These are phyloP conservation scores for Corythoichthys haematopterus DNA, from an alignment of 2,113 vertebrate species.

Conservation along the genomic window DNA sequence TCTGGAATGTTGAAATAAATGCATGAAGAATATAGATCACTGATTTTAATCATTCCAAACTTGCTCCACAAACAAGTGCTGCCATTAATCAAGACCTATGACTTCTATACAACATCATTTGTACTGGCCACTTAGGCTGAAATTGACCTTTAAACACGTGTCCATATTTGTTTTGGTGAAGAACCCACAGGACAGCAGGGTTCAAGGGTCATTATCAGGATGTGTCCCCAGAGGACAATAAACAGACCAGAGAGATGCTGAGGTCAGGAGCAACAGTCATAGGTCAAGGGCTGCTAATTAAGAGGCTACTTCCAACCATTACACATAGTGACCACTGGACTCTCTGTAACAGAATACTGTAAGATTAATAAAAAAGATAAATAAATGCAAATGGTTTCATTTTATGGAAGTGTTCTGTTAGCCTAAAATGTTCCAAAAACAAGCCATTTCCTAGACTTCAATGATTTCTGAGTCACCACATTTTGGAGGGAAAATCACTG, in stretches of 20 bases:
- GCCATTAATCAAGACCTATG: neutral
- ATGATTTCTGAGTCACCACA: neutral
- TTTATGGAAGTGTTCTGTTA: neutral
- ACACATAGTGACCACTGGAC: conserved; percentile 49
- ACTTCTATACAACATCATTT: neutral
- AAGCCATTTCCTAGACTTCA: neutral
- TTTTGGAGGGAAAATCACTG: conserved; percentile 64
- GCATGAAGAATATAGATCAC: conserved; percentile 28
- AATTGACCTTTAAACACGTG: conserved; percentile 25
- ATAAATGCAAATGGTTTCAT: neutral
- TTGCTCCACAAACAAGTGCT: neutral
- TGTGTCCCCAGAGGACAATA: conserved; percentile 64
- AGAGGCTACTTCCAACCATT: conserved; percentile 64
- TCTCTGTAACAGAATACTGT: conserved; percentile 22
- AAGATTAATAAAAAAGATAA: conserved; percentile 10
- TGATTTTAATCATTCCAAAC: conserved; percentile 47
- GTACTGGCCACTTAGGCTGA: neutral
- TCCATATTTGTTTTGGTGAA: conserved; percentile 47
- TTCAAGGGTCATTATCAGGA: conserved; percentile 56
- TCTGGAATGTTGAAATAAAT: conserved; percentile 42
- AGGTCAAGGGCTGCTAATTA: conserved; percentile 69
- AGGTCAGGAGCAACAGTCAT: conserved; percentile 51
- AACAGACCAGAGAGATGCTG: conserved; percentile 44
- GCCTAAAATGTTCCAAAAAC: neutral
- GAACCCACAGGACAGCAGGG: conserved; percentile 39